These are phyloP conservation scores for Carabus problematicus DNA, from an alignment of 2,888 invertebrate species.

Conservation along the genomic window DNA sequence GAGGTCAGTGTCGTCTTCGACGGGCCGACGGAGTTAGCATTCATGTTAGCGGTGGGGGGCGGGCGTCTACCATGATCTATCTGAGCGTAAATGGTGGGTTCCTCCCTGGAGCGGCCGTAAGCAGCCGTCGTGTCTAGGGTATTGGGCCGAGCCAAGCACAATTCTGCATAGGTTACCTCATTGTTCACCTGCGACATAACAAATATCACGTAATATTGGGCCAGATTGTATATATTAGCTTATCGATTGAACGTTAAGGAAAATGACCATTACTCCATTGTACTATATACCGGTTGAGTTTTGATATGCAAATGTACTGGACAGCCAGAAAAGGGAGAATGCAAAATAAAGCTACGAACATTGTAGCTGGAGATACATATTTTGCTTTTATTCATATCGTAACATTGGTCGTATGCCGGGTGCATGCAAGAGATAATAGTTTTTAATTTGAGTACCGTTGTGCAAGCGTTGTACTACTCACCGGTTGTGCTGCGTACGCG, in stretches of 20 bases:
- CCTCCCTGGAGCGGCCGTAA: conserved; percentile 60
- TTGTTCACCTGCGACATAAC: conserved; percentile 54
- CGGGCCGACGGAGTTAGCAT: conserved; percentile 34
- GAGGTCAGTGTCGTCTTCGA: conserved; percentile 57
- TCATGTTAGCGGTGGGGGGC: conserved; percentile 51
- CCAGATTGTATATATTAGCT: background rate
- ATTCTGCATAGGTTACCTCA: conserved; percentile 70
- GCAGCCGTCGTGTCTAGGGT: conserved; percentile 58
- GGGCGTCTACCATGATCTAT: conserved; percentile 72
- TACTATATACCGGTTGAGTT: background rate
- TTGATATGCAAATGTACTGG: background rate
- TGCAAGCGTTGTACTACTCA: conserved; percentile 49
- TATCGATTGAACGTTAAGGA: background rate
- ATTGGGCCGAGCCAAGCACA: conserved; percentile 64
- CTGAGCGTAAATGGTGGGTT: conserved; percentile 77
- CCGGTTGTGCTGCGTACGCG: conserved; percentile 56
- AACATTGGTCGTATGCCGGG: conserved; percentile 14
- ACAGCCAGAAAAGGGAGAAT: background rate
- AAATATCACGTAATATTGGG: background rate
- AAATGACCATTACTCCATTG: background rate
- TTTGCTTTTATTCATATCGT: background rate
- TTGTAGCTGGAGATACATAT: background rate
- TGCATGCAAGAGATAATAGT: conserved; percentile 22
- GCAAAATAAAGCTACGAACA: background rate
- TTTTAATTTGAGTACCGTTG: conserved; percentile 2